phyloP scores from a whole-genome alignment of 2,888 invertebrate species.

The Oligia latruncula region DNA sequence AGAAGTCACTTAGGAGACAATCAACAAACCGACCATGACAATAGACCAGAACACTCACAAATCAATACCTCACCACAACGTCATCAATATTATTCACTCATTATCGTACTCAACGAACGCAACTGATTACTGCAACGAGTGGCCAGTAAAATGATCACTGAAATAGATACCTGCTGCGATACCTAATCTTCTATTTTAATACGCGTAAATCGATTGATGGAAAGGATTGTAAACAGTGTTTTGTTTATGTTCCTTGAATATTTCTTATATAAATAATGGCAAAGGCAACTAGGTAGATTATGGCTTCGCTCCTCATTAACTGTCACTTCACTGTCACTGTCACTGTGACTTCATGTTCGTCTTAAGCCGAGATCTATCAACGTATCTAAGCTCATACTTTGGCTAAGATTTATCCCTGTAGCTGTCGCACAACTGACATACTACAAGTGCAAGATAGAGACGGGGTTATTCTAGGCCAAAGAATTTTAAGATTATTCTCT shows the following conservation, averaged over 20 bases:
- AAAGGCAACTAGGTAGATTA: not conserved
- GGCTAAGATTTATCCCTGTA: not conserved
- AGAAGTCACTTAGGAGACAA: not conserved
- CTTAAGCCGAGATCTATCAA: not conserved
- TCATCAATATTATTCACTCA: conserved; percentile 42
- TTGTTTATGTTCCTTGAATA: not conserved
- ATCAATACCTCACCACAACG: conserved; percentile 10
- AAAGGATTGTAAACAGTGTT: not conserved
- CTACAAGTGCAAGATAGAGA: not conserved
- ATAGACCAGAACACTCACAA: not conserved
- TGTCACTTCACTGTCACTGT: too few species aligned
- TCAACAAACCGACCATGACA: conserved; percentile 2
- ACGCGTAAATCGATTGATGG: conserved; percentile 18
- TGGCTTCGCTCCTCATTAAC: not conserved
- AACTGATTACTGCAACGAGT: conserved; percentile 51
- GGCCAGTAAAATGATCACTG: conserved; percentile 41
- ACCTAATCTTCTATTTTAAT: conserved; percentile 8
- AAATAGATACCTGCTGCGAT: conserved; percentile 21
- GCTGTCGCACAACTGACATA: not conserved
- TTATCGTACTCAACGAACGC: conserved; percentile 13
- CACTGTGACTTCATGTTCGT: not conserved
- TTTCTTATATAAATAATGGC: not conserved
- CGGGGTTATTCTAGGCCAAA: not conserved
- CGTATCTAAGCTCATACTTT: not conserved
- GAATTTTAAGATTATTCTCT: too few species aligned